phyloP scores from a whole-genome alignment of 2,113 vertebrate species.

The Motacilla tschutschensis region DNA sequence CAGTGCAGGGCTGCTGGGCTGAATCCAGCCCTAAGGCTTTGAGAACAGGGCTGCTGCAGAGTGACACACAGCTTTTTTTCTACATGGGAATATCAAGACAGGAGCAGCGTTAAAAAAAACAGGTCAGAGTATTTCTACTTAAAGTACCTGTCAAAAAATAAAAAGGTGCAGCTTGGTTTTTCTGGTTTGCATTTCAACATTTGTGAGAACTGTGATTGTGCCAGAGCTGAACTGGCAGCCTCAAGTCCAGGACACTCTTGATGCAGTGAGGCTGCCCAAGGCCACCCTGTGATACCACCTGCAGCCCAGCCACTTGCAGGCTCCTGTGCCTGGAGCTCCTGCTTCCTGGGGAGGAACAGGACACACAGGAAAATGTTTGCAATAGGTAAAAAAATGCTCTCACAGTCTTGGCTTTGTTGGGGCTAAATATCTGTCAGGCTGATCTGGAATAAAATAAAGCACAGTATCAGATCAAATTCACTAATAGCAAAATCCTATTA shows the following conservation, averaged over 20 bases:
- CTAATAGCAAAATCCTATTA: slow-evolving; percentile 72
- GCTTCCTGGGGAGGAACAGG: neutral
- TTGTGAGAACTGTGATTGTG: neutral
- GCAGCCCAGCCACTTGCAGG: neutral
- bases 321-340: neutral
- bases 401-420: slow-evolving; percentile 27
- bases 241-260: neutral
- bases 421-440: slow-evolving; percentile 42
- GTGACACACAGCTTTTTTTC: neutral
- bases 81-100: neutral
- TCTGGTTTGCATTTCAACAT: neutral
- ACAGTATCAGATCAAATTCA: slow-evolving; percentile 41
- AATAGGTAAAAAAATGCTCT: slow-evolving; percentile 2
- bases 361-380: fast-evolving
- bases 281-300: neutral
- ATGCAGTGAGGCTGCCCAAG: neutral
- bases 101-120: neutral
- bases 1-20: neutral
- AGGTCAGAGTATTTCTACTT: slow-evolving; percentile 35
- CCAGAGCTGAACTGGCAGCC: neutral
- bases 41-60: neutral
- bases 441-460: slow-evolving; percentile 37
- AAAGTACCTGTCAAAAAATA: neutral
- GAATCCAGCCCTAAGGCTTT: neutral
- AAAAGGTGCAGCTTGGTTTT: neutral